phyloP scores from a whole-genome alignment of 2,888 invertebrate species.

The Piscicola geometra region DNA sequence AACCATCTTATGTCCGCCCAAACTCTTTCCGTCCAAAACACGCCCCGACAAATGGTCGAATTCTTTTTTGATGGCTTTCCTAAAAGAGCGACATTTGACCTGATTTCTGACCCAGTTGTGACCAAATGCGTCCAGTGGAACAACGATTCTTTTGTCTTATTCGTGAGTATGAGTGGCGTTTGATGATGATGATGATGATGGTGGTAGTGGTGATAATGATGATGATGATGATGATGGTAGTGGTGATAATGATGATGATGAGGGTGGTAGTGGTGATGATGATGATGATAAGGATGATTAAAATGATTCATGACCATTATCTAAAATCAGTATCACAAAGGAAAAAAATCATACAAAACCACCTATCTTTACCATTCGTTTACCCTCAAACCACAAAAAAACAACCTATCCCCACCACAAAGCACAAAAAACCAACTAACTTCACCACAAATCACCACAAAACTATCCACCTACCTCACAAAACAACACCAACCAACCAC shows the following conservation, averaged over 20 bases:
- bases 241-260: neutral
- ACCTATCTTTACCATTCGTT: too few relatives aligned
- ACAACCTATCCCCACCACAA: too few relatives aligned
- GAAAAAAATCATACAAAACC: too few relatives aligned
- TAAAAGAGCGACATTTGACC: neutral
- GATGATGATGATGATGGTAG: constrained; percentile 28
- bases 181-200: constrained; percentile 33
- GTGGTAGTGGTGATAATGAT: constrained; percentile 26
- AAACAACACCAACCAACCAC: too few relatives aligned
- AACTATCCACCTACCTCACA: too few relatives aligned
- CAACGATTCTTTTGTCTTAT: neutral
- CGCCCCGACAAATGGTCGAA: neutral
- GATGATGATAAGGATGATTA: constrained; percentile 36
- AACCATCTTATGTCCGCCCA: too few relatives aligned
- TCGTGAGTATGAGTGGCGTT: neutral
- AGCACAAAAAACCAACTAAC: too few relatives aligned
- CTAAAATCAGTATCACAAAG: too few relatives aligned
- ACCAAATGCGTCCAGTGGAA: neutral
- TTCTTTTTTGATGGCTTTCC: neutral
- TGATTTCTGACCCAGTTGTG: constrained; percentile 1
- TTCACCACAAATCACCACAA: too few relatives aligned
- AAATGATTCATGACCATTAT: too few relatives aligned
- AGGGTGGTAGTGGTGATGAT: neutral
- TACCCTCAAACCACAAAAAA: too few relatives aligned
- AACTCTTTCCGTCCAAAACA: neutral